Percentiles rank a stretch among this genome's conserved stretches.
Evolutionary conservation across 2,888 invertebrate genomes (phyloP).

Genomic region (Tachina grossa): DNA sequence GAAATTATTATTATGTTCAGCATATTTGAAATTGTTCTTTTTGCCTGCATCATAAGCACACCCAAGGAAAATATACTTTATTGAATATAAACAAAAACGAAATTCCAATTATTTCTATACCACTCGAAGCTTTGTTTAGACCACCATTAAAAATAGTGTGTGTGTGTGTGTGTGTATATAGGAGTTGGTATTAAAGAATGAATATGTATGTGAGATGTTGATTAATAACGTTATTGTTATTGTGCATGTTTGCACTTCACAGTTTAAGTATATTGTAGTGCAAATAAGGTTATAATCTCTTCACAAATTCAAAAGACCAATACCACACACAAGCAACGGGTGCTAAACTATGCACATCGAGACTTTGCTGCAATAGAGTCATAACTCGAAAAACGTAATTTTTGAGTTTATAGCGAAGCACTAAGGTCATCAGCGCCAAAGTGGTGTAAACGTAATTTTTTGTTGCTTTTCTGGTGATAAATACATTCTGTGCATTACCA

Average conservation of each 20-base stretch:
- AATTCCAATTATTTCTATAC: slow-evolving; percentile 47
- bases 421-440: too few relatives aligned
- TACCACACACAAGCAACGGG: not conserved
- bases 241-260: slow-evolving; percentile 18
- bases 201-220: not conserved
- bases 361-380: too few relatives aligned
- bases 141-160: slow-evolving; percentile 1
- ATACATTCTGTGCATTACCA: too few relatives aligned
- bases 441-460: too few relatives aligned
- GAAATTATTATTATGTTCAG: slow-evolving; percentile 19
- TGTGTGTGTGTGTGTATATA: not conserved
- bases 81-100: slow-evolving; percentile 30
- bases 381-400: too few relatives aligned
- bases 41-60: not conserved
- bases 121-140: slow-evolving; percentile 39
- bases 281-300: slow-evolving; percentile 48
- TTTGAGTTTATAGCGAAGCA: too few relatives aligned
- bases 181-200: slow-evolving; percentile 2
- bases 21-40: slow-evolving; percentile 29
- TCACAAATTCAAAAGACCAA: slow-evolving; percentile 38
- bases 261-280: slow-evolving; percentile 23
- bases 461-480: too few relatives aligned
- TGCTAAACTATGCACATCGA: not conserved
- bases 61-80: slow-evolving; percentile 24
- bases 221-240: slow-evolving; percentile 24